These are phyloP conservation scores for Zoanthus sociatus DNA, from an alignment of 92 coral and sea anemone species.

Conservation along the genomic window DNA sequence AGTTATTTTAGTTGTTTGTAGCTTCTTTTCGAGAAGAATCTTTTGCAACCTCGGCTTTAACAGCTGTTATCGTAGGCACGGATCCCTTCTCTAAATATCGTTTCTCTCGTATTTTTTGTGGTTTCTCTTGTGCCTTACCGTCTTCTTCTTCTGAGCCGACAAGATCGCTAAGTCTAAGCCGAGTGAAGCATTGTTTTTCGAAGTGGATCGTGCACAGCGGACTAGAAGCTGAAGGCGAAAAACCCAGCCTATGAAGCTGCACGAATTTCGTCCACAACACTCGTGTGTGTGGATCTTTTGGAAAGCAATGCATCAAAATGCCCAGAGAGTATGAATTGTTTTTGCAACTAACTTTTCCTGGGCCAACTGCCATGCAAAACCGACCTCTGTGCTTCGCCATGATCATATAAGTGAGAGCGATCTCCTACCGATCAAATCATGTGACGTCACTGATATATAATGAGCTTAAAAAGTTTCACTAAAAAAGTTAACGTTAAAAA, in stretches of 20 bases:
- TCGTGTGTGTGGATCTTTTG: slow-evolving; percentile 8
- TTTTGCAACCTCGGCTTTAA: neutral
- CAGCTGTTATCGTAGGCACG: slow-evolving; percentile 6
- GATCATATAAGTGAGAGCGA: neutral
- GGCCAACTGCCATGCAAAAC: slow-evolving; percentile 27
- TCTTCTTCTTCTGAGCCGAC: neutral
- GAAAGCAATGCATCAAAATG: slow-evolving; percentile 28
- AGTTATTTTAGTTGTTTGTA: slow-evolving; percentile 21
- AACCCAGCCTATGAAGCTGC: neutral
- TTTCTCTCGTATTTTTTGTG: slow-evolving; percentile 2
- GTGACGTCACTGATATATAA: neutral
- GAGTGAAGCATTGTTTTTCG: neutral
- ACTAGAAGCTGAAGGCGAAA: neutral
- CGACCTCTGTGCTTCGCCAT: slow-evolving; percentile 3
- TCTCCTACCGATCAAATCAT: neutral
- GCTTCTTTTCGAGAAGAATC: slow-evolving; percentile 11
- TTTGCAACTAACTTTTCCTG: slow-evolving; percentile 28
- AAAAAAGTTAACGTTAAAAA: too few species aligned
- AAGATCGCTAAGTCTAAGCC: neutral
- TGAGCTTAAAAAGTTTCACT: neutral
- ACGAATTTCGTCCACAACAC: neutral
- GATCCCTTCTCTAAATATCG: slow-evolving; percentile 28
- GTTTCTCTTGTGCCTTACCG: neutral
- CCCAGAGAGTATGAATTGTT: neutral
- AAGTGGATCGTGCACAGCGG: neutral